Evolutionary conservation across 2,797 vertebrate genomes (phyloP).

Genomic region (Myotis myotis): DNA sequence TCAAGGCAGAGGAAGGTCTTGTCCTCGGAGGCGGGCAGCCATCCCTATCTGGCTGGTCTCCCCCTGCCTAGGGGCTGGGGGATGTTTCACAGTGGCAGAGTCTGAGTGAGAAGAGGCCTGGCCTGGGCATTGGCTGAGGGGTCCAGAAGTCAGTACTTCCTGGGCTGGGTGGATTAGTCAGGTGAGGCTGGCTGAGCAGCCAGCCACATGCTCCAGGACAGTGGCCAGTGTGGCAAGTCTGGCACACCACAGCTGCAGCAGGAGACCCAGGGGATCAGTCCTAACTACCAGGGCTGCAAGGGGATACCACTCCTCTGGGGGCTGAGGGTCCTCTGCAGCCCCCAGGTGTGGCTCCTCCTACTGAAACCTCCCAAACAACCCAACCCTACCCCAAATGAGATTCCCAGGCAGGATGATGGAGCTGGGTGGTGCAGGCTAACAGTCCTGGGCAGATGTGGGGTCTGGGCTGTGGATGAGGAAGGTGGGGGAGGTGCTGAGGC

Average conservation of each 20-base stretch:
- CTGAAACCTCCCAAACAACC: neutral
- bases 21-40: neutral
- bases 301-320: neutral
- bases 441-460: neutral
- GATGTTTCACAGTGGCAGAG: constrained; percentile 62
- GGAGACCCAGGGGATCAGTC: neutral
- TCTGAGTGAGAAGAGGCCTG: neutral
- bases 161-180: neutral
- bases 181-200: neutral
- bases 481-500: neutral
- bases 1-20: constrained; percentile 10
- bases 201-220: neutral
- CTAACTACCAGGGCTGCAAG: neutral
- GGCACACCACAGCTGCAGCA: neutral
- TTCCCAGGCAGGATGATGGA: neutral
- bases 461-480: neutral
- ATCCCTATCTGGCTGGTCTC: neutral
- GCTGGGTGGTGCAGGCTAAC: too few relatives aligned
- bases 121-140: neutral
- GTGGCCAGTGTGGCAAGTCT: neutral
- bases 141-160: neutral
- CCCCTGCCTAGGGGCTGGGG: neutral
- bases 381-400: neutral
- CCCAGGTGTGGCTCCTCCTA: neutral
- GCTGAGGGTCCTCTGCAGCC: neutral